Percentiles rank a stretch among this genome's conserved stretches.
Evolutionary conservation across 2,797 vertebrate genomes (phyloP).

Genomic region (Crax fasciolata): DNA sequence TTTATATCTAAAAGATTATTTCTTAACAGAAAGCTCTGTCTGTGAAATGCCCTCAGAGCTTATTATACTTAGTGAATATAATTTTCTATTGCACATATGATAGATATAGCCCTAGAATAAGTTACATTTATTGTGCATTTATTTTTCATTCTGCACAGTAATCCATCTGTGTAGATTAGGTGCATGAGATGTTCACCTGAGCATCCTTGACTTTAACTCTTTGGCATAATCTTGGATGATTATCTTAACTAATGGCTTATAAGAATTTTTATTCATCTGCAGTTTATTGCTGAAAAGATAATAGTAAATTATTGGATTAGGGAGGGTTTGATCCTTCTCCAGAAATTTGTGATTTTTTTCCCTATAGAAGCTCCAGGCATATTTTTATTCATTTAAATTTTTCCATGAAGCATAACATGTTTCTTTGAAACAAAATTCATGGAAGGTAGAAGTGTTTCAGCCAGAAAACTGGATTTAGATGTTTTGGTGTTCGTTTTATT

Average conservation of each 20-base stretch:
- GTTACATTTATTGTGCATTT: not conserved
- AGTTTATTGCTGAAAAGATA: not conserved
- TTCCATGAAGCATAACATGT: not conserved
- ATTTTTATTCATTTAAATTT: not conserved
- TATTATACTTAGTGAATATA: not conserved
- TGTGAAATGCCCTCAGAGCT: not conserved
- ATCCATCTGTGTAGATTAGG: not conserved
- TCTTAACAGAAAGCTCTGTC: not conserved
- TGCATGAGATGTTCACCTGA: not conserved
- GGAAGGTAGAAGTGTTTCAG: not conserved
- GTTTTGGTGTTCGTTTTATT: not conserved
- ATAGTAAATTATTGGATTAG: not conserved
- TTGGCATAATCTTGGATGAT: not conserved
- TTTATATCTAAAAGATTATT: not conserved
- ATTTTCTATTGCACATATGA: not conserved
- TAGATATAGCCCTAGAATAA: not conserved
- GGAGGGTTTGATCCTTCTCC: not conserved
- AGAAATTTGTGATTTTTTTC: not conserved
- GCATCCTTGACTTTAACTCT: not conserved
- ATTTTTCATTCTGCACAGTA: not conserved
- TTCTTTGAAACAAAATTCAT: not conserved
- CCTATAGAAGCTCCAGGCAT: not conserved
- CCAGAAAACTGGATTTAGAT: not conserved
- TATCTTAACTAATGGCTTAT: not conserved
- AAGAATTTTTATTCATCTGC: not conserved